Conservation (phyloP, 2,113 vertebrate species). For the Australoheros scitulus region DNA sequence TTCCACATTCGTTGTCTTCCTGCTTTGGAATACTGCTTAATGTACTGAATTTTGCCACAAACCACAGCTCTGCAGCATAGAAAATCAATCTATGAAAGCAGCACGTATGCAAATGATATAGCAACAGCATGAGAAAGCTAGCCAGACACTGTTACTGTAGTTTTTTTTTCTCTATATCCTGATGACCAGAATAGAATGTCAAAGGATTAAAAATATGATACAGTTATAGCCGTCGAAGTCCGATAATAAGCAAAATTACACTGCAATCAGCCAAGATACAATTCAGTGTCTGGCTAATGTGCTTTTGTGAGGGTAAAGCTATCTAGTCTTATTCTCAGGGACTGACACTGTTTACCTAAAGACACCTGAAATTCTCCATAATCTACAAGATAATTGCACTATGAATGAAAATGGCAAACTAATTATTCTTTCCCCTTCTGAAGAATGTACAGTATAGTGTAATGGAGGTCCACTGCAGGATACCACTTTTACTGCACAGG, state of each 20-base stretch:
- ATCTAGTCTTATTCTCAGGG: slow-evolving; percentile 32
- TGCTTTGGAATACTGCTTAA: neutral
- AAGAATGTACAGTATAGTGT: slow-evolving; percentile 42
- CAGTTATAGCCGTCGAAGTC: neutral
- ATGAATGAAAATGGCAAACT: slow-evolving; percentile 72
- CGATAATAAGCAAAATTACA: slow-evolving; percentile 24
- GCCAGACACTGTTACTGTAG: neutral
- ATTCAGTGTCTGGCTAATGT: slow-evolving; percentile 3
- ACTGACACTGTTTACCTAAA: slow-evolving; percentile 56
- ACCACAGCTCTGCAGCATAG: neutral
- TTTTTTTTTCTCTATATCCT: neutral
- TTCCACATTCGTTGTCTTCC: neutral
- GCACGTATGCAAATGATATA: neutral
- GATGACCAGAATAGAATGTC: slow-evolving; percentile 9
- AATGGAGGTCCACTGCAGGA: slow-evolving; percentile 48
- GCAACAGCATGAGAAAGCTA: neutral
- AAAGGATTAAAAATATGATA: neutral
- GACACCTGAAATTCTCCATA: slow-evolving; percentile 52
- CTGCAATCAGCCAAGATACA: slow-evolving; percentile 13
- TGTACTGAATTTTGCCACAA: neutral
- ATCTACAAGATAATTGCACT: slow-evolving; percentile 64
- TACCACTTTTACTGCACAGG: slow-evolving; percentile 50
- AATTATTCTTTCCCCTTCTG: slow-evolving; percentile 64
- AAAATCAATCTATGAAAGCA: neutral
- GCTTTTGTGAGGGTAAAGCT: slow-evolving; percentile 24